Evolutionary conservation across 2,797 vertebrate species (phyloP).

Genomic region (Moxostoma hubbsi): DNA sequence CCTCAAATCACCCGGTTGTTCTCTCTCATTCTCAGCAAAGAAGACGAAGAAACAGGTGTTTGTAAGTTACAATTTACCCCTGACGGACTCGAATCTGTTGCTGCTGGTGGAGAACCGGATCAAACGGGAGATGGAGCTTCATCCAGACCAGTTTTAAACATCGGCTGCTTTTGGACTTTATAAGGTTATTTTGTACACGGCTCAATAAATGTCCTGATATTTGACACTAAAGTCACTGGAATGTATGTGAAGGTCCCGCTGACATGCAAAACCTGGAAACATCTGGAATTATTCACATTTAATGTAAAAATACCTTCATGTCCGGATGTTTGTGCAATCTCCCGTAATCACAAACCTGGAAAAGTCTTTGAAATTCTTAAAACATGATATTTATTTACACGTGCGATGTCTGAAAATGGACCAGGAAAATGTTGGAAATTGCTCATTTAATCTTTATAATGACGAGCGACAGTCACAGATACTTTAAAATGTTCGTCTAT

Average conservation of each 20-base stretch:
- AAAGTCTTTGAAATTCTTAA: no score
- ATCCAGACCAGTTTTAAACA: constrained; percentile 87
- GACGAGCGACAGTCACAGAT: constrained; percentile 6
- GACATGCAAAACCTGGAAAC: no score
- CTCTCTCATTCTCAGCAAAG: constrained; percentile 79
- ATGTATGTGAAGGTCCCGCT: no score
- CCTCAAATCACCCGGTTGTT: no score
- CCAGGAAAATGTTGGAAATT: constrained; percentile 21
- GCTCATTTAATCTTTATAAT: not conserved
- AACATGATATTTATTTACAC: constrained; percentile 39
- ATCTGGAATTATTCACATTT: no score
- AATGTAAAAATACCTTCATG: no score
- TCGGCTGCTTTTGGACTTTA: not conserved
- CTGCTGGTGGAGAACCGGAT: constrained; percentile 92
- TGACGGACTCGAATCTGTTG: constrained; percentile 81
- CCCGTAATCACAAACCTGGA: no score
- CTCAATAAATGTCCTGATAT: constrained; percentile 22
- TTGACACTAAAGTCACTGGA: not conserved
- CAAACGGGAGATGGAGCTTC: constrained; percentile 91
- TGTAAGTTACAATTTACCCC: constrained; percentile 90
- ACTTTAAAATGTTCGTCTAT: constrained; percentile 7
- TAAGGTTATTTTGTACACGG: constrained; percentile 43
- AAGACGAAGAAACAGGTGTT: constrained; percentile 96
- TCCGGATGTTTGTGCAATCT: no score
- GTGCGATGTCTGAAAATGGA: constrained; percentile 41